Evolutionary conservation across 2,797 vertebrate genomes (phyloP).

Genomic region (Trachurus trachurus): DNA sequence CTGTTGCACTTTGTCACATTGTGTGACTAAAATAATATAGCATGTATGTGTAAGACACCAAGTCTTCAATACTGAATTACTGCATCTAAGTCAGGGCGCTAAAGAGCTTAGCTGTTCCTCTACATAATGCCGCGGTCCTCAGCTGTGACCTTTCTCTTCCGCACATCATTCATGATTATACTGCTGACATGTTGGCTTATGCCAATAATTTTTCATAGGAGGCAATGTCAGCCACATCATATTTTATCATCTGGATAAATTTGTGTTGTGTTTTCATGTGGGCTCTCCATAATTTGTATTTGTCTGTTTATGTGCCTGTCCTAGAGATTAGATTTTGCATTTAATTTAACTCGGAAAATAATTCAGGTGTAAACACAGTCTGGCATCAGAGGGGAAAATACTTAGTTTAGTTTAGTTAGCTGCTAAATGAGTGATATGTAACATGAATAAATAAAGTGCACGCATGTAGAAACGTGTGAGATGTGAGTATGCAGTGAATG

Average conservation of each 20-base stretch:
- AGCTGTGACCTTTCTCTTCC: slow-evolving; percentile 81
- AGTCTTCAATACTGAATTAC: slow-evolving; percentile 69
- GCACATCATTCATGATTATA: slow-evolving; percentile 80
- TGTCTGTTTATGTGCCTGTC: slow-evolving; percentile 71
- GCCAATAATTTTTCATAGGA: slow-evolving; percentile 83
- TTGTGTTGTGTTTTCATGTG: slow-evolving; percentile 78
- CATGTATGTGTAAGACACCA: slow-evolving; percentile 42
- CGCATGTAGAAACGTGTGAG: slow-evolving; percentile 15
- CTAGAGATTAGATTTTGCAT: slow-evolving; percentile 72
- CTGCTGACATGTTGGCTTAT: slow-evolving; percentile 83
- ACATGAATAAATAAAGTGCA: slow-evolving; percentile 40
- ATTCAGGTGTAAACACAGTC: slow-evolving; percentile 67
- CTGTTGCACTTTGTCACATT: slow-evolving; percentile 40
- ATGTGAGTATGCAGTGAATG: slow-evolving; percentile 14
- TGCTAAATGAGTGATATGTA: slow-evolving; percentile 57
- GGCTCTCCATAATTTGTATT: slow-evolving; percentile 76
- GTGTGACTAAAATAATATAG: slow-evolving; percentile 47
- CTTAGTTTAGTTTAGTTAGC: slow-evolving; percentile 19
- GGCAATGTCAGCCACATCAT: slow-evolving; percentile 80
- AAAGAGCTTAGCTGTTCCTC: slow-evolving; percentile 81
- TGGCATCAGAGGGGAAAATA: slow-evolving; percentile 46
- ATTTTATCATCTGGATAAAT: slow-evolving; percentile 83
- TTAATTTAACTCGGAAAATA: slow-evolving; percentile 63
- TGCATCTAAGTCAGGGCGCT: slow-evolving; percentile 67
- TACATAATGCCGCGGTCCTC: slow-evolving; percentile 76